Evolutionary conservation across 2,888 invertebrate genomes (phyloP).

Genomic region (Falcaria lacertinaria): DNA sequence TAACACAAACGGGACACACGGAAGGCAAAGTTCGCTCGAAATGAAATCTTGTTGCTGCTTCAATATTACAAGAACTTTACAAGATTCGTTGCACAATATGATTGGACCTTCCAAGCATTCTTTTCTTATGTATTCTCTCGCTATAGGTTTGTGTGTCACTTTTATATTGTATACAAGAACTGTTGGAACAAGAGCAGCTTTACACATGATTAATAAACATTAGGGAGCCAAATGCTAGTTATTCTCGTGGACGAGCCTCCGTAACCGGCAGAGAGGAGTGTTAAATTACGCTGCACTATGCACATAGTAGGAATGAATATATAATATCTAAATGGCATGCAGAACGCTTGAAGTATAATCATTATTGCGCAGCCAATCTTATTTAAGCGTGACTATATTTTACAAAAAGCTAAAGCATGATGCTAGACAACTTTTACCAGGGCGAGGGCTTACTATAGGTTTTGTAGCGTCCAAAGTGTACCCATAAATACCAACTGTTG

Average conservation of each 20-base stretch:
- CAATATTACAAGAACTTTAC: conserved; percentile 79
- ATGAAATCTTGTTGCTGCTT: conserved; percentile 74
- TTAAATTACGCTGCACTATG: conserved; percentile 76
- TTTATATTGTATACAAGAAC: conserved; percentile 63
- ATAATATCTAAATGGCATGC: conserved; percentile 79
- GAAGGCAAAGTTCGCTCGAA: conserved; percentile 69
- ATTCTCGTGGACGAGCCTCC: conserved; percentile 63
- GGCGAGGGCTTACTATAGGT: conserved; percentile 77
- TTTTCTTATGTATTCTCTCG: conserved; percentile 55
- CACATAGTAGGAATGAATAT: conserved; percentile 78
- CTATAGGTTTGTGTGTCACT: conserved; percentile 65
- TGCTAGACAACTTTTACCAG: conserved; percentile 79
- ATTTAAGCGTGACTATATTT: conserved; percentile 80
- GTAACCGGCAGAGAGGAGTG: conserved; percentile 71
- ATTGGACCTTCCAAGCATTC: conserved; percentile 78
- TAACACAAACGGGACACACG: conserved; percentile 71
- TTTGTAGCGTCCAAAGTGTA: conserved; percentile 76
- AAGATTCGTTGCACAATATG: conserved; percentile 80
- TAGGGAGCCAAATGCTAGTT: conserved; percentile 46
- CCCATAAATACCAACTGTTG: conserved; percentile 76
- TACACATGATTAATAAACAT: conserved; percentile 41
- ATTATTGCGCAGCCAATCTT: conserved; percentile 80
- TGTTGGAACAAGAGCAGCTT: conserved; percentile 21
- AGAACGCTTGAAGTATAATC: conserved; percentile 80
- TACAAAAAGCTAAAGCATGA: conserved; percentile 80